Evolutionary conservation across 2,888 invertebrate genomes (phyloP).

Genomic region (Parnassius glacialis): DNA sequence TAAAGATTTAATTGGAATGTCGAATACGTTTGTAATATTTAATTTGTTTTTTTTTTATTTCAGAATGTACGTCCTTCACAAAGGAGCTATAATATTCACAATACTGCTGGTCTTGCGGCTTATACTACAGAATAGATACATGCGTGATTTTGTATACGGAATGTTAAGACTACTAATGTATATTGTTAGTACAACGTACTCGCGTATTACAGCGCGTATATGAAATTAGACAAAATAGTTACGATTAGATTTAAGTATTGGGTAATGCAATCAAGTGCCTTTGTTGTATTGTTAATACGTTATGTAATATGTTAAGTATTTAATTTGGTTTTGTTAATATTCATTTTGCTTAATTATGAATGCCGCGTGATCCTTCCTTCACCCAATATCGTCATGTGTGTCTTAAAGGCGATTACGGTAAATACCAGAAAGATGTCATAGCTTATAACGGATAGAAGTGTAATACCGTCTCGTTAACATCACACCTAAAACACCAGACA

Average conservation of each 20-base stretch:
- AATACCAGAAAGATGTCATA: too few relatives aligned
- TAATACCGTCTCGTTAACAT: too few relatives aligned
- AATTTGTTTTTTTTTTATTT: constrained; percentile 31
- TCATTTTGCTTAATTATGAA: too few relatives aligned
- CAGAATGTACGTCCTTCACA: constrained; percentile 63
- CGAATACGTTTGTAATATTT: background rate
- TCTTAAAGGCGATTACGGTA: too few relatives aligned
- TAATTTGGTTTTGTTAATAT: too few relatives aligned
- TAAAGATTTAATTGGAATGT: too few relatives aligned
- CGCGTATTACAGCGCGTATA: constrained; percentile 29
- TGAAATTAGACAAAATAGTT: background rate
- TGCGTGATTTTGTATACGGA: constrained; percentile 48
- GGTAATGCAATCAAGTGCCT: background rate
- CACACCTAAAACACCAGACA: too few relatives aligned
- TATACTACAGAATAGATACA: constrained; percentile 46
- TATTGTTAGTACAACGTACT: constrained; percentile 39
- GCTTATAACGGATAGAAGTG: too few relatives aligned
- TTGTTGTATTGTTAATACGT: background rate
- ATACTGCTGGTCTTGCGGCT: constrained; percentile 49
- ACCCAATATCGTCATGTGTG: too few relatives aligned
- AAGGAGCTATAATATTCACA: constrained; percentile 46
- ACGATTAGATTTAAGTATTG: too few relatives aligned
- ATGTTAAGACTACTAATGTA: constrained; percentile 46
- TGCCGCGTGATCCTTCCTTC: too few relatives aligned
- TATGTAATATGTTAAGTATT: too few relatives aligned